Base-by-base conservation (phyloP, 1,140 invertebrate genomes). In the Drosophila willistoni region DNA sequence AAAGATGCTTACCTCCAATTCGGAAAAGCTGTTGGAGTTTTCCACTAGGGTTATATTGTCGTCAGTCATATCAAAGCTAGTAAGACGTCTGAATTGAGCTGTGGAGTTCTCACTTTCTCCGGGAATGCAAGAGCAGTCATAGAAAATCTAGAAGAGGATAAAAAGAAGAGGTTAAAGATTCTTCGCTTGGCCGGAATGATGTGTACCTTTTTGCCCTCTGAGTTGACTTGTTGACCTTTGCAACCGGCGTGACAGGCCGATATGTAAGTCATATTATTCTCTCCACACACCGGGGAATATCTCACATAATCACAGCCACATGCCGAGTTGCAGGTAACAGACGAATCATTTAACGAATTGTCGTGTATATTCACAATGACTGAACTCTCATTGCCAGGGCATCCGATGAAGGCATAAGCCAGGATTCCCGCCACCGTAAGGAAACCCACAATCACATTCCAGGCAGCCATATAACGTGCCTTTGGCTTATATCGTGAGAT, bases 221-320 rank as follows among this genome's bases (percentile, higher is more conserved):
- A 59, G 0, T 64, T 76, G n/a, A 82, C 79, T 3, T 79, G 79
- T 41, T 92, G 79, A 60, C 92, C 76, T 13, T 91, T 92, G 81
- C 95, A 96, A 6, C 95, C 95, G 44, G 95, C 95, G 85, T 96
- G 95, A 79, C 95, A 96, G 7, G 95, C 94, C 1, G 95, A 96
- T 73, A 95, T 95, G 77, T 94, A 96, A 6, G 94, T 95, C 57
- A 92, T 92, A 1, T 93, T 93, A 61, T 93, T 93, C 68, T 93
- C 93, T 0, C 94, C 94, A 71, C 95, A 96, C 2, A 96, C 94
- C 1, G 95, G 95, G 68, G 94, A 95, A 73, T 95, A 96, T 47
- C 94, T 94, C 10, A 95, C 94, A 73, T 94, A 95, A 77, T 95
- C 94, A 81, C 95, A 96, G 57, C 93, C 81, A 73, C 95, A 96